These are phyloP conservation scores for Nasonia giraulti DNA, from an alignment of 1,140 invertebrate species.

Conservation along the genomic window DNA sequence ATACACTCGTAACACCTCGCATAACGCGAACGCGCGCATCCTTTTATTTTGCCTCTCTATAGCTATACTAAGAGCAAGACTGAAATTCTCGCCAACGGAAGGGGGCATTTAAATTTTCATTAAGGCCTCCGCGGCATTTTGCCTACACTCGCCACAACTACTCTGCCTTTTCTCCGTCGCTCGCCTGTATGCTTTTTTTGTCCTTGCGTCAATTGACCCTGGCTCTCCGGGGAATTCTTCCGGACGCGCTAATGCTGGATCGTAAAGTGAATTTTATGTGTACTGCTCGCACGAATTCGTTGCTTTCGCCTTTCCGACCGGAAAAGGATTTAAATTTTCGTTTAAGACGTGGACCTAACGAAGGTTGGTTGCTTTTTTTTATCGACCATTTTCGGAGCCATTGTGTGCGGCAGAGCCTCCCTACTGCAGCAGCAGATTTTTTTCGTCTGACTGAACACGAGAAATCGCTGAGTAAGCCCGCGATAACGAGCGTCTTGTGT, in stretches of 20 bases:
- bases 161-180: background rate
- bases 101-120: conserved; percentile 41
- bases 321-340: conserved; percentile 47
- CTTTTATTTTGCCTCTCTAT: background rate
- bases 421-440: background rate
- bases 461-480: background rate
- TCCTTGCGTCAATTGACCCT: background rate
- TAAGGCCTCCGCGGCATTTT: background rate
- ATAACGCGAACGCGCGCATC: background rate
- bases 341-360: background rate
- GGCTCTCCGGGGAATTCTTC: background rate
- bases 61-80: background rate
- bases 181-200: background rate
- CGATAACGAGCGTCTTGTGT: background rate
- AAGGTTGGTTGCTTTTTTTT: background rate
- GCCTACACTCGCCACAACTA: background rate
- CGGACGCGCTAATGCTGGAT: background rate
- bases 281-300: background rate
- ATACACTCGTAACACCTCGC: background rate
- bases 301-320: conserved; percentile 17
- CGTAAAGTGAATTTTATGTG: conserved; percentile 31
- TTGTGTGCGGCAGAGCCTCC: background rate
- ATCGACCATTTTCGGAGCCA: background rate
- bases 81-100: conserved; percentile 3
- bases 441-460: background rate